Evolutionary conservation across 2,888 invertebrate genomes (phyloP).

Genomic region (Auanema freiburgensis): DNA sequence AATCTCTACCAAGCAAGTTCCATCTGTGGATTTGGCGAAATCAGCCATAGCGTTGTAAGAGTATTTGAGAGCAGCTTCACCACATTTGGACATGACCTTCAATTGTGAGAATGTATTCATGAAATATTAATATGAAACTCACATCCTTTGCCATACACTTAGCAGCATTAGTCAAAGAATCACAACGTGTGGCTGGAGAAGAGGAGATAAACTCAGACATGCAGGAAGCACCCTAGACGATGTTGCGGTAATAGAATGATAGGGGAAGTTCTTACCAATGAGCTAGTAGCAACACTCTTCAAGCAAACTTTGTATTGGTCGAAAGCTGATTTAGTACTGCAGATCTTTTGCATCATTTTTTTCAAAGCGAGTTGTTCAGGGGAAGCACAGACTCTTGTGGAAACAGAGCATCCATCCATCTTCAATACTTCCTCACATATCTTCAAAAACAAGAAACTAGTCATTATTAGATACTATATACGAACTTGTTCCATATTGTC

Average conservation of each 20-base stretch:
- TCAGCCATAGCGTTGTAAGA: conserved; percentile 26
- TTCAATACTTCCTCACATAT: conserved; percentile 19
- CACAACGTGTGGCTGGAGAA: conserved; percentile 17
- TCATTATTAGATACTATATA: neutral
- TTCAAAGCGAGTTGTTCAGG: conserved; percentile 27
- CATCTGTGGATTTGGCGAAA: conserved; percentile 22
- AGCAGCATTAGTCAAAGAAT: conserved; percentile 21
- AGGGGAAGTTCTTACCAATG: conserved; percentile 18
- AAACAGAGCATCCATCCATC: conserved; percentile 27
- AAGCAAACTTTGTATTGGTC: conserved; percentile 44
- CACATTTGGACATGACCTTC: conserved; percentile 21
- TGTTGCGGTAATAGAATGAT: neutral
- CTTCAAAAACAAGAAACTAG: conserved; percentile 7
- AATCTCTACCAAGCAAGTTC: conserved; percentile 19
- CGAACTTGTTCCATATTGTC: conserved; percentile 40
- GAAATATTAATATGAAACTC: neutral
- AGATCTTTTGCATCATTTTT: conserved; percentile 27
- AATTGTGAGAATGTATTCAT: neutral
- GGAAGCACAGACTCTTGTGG: conserved; percentile 26
- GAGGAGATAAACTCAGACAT: conserved; percentile 29
- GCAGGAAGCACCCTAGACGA: conserved; percentile 23
- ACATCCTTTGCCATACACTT: conserved; percentile 22
- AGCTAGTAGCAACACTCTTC: conserved; percentile 21
- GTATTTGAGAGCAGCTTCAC: conserved; percentile 22
- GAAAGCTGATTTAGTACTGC: conserved; percentile 32